phyloP scores from a whole-genome alignment of 2,113 vertebrate genomes.

The Hydrochoerus hydrochaeris region DNA sequence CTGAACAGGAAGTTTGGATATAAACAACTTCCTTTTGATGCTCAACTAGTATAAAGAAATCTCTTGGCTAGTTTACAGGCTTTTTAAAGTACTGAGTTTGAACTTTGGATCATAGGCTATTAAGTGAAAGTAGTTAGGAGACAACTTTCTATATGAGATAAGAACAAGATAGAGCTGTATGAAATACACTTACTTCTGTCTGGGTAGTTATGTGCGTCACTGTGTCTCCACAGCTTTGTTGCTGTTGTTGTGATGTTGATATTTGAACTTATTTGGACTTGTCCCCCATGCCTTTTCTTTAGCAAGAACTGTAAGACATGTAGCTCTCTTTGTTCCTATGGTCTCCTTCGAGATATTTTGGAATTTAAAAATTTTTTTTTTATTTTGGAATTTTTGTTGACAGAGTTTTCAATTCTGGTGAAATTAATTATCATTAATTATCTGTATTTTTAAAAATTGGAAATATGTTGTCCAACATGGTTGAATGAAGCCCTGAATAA shows the following conservation, averaged over 20 bases:
- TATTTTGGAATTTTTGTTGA: neutral
- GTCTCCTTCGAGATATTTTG: neutral
- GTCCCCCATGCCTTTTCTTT: neutral
- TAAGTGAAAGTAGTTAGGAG: neutral
- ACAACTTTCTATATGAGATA: neutral
- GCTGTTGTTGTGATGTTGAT: neutral
- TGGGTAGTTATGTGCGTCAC: neutral
- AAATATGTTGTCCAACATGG: neutral
- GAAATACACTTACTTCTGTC: neutral
- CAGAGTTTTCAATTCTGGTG: neutral
- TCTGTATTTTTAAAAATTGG: neutral
- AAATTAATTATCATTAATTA: neutral
- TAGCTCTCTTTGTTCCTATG: neutral
- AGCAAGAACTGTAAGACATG: neutral
- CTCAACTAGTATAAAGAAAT: neutral
- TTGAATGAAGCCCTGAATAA: neutral
- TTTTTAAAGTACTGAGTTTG: neutral
- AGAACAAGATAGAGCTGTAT: neutral
- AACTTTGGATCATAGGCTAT: neutral
- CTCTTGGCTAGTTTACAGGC: neutral
- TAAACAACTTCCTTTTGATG: neutral
- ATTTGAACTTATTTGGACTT: neutral
- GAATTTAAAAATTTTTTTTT: too few relatives aligned
- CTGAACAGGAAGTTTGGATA: neutral
- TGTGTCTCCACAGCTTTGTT: neutral